Evolutionary conservation across 1,140 invertebrate genomes (phyloP).

Genomic region (Laupala kohalensis): DNA sequence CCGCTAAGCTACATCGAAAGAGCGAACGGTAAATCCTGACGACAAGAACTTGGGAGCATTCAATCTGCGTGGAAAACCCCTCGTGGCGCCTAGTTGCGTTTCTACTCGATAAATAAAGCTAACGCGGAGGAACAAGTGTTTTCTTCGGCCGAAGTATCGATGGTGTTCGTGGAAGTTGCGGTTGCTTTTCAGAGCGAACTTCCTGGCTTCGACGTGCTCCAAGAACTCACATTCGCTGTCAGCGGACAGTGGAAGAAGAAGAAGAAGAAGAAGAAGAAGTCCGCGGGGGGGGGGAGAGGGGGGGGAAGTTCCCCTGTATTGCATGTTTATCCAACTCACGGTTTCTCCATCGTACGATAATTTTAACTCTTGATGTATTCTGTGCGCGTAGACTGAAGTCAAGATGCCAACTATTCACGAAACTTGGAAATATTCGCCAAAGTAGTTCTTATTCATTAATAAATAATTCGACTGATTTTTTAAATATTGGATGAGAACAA

Average conservation of each 20-base stretch:
- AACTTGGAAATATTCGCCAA: too few relatives aligned
- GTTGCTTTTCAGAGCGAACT: background rate
- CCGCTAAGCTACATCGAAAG: background rate
- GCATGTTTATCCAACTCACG: too few relatives aligned
- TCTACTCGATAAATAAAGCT: background rate
- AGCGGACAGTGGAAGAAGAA: background rate
- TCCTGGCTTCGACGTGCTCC: background rate
- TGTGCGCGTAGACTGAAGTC: too few relatives aligned
- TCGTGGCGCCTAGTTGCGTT: background rate
- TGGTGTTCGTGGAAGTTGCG: background rate
- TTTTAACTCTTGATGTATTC: too few relatives aligned
- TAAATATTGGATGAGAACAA: too few relatives aligned
- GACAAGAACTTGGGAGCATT: background rate
- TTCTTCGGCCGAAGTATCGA: background rate
- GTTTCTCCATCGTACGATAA: too few relatives aligned
- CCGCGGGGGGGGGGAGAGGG: too few relatives aligned
- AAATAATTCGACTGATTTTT: too few relatives aligned
- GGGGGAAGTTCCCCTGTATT: too few relatives aligned
- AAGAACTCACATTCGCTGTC: too few relatives aligned
- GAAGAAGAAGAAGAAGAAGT: background rate
- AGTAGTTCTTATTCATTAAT: too few relatives aligned
- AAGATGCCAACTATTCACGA: too few relatives aligned
- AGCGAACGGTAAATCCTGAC: background rate
- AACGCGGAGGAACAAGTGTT: background rate
- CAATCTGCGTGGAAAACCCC: background rate